Evolutionary conservation across 1,140 invertebrate species (phyloP).

Genomic region (Philotrypesis tridentata): DNA sequence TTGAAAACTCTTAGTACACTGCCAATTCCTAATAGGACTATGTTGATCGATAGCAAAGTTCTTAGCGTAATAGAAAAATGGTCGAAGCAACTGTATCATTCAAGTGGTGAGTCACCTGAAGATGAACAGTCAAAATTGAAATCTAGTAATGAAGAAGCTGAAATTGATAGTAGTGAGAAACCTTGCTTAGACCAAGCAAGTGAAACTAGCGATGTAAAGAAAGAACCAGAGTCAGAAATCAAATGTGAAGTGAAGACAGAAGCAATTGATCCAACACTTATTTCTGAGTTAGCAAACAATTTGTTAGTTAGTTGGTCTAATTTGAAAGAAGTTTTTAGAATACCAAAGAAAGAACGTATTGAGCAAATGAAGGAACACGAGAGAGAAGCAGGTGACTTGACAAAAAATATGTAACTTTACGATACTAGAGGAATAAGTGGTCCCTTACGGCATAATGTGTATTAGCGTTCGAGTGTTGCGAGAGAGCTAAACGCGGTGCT

Average conservation of each 20-base stretch:
- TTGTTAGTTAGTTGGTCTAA: constrained; percentile 85
- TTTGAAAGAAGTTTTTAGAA: constrained; percentile 92
- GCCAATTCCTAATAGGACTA: constrained; percentile 94
- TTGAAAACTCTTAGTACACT: constrained; percentile 87
- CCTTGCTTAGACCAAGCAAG: constrained; percentile 46
- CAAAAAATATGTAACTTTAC: constrained; percentile 39
- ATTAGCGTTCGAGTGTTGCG: no score
- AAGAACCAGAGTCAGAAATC: constrained; percentile 57
- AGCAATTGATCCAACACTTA: constrained; percentile 63
- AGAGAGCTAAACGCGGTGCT: no score
- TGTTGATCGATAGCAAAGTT: constrained; percentile 93
- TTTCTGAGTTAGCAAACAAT: constrained; percentile 78
- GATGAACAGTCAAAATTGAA: constrained; percentile 66
- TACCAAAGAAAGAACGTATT: constrained; percentile 95
- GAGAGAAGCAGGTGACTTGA: constrained; percentile 84
- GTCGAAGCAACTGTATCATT: constrained; percentile 73
- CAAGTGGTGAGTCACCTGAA: constrained; percentile 67
- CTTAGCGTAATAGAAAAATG: constrained; percentile 87
- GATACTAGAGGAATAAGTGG: no score
- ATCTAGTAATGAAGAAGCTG: constrained; percentile 43
- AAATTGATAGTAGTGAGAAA: constrained; percentile 59
- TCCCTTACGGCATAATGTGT: no score
- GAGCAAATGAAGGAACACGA: constrained; percentile 96
- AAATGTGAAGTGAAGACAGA: constrained; percentile 56
- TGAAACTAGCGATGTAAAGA: constrained; percentile 55